These are phyloP conservation scores for Hemaris fuciformis DNA, from an alignment of 2,888 invertebrate species.

Conservation along the genomic window DNA sequence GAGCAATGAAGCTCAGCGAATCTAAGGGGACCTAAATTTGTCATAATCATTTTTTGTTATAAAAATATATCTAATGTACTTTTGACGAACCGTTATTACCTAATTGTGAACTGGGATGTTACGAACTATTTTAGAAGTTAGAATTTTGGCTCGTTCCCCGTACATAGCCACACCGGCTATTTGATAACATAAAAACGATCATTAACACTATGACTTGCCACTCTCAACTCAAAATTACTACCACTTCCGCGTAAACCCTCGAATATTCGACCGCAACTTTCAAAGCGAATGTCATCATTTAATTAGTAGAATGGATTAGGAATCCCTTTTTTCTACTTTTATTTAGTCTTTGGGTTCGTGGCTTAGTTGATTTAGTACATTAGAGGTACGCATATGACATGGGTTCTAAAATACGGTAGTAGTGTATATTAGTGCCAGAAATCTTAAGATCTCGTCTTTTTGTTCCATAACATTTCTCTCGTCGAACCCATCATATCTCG, in stretches of 20 bases:
- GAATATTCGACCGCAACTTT: background rate
- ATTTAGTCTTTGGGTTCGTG: background rate
- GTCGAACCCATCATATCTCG: no score
- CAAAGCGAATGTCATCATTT: background rate
- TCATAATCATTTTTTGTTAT: no score
- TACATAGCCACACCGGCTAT: background rate
- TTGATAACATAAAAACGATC: constrained; percentile 12
- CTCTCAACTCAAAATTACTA: constrained; percentile 12
- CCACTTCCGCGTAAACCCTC: constrained; percentile 3
- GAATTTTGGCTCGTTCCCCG: background rate
- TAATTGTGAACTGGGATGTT: background rate
- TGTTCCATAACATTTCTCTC: no score
- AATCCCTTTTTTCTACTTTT: background rate
- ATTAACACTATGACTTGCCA: constrained; percentile 18
- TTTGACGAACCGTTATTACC: no score
- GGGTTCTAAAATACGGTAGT: no score
- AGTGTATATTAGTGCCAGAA: no score
- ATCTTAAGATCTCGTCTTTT: no score
- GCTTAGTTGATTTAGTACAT: no score
- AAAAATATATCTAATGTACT: no score
- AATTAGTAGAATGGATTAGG: constrained; percentile 16
- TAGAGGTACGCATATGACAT: no score
- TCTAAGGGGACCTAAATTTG: no score
- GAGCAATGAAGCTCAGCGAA: no score
- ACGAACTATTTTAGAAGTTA: background rate